Evolutionary conservation across 2,113 vertebrate genomes (phyloP).

Genomic region (Falcunculus frontatus): DNA sequence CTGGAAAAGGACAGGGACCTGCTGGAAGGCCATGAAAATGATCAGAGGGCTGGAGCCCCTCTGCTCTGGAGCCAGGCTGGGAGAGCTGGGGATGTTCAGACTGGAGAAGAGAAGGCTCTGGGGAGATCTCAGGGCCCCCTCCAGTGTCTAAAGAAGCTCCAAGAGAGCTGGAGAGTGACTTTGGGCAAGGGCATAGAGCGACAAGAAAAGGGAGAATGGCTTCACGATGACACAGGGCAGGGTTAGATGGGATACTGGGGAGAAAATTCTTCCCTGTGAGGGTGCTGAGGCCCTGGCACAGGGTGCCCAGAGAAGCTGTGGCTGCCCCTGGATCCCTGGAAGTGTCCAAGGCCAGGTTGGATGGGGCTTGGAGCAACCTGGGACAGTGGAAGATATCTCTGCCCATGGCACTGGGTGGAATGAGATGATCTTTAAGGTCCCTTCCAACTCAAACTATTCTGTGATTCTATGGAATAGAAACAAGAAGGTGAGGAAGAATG

Average conservation of each 20-base stretch:
- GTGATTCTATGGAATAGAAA: not conserved
- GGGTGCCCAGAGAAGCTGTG: not conserved
- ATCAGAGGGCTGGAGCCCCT: not conserved
- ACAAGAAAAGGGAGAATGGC: not conserved
- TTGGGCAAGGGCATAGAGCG: not conserved
- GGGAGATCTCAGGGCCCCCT: not conserved
- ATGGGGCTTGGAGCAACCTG: fast-evolving
- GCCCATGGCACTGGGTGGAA: not conserved
- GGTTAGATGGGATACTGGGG: not conserved
- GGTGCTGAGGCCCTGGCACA: not conserved
- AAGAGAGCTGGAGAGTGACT: not conserved
- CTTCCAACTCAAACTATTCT: not conserved
- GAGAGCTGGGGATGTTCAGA: not conserved
- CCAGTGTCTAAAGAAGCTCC: not conserved
- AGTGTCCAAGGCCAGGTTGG: not conserved
- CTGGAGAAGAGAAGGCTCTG: not conserved
- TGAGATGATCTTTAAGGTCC: not conserved
- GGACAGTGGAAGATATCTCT: not conserved
- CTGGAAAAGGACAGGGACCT: not conserved
- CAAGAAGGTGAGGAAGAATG: not conserved
- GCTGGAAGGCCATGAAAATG: not conserved
- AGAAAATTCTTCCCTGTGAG: not conserved
- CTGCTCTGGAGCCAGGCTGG: not conserved
- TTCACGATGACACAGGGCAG: not conserved
- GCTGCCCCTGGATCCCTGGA: not conserved